Evolutionary conservation across 2,888 invertebrate genomes (phyloP).

Genomic region (Andrena flavipes): DNA sequence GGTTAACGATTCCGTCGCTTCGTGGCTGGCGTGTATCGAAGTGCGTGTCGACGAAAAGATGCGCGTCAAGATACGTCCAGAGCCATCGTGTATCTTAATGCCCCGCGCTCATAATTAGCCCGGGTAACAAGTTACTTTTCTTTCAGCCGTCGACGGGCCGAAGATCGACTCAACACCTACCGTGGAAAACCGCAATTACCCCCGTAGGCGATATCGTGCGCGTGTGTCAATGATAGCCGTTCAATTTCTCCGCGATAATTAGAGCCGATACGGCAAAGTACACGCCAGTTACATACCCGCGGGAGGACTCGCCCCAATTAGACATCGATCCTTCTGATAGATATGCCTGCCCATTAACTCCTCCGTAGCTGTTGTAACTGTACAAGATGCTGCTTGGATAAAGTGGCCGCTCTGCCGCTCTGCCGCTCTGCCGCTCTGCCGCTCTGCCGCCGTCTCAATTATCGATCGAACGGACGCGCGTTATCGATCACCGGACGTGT

Average conservation of each 20-base stretch:
- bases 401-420: slow-evolving; percentile 47
- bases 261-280: slow-evolving; percentile 59
- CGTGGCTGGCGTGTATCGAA: slow-evolving; percentile 31
- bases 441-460: slow-evolving; percentile 70
- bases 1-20: neutral
- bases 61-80: slow-evolving; percentile 49
- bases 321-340: slow-evolving; percentile 67
- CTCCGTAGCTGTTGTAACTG: slow-evolving; percentile 57
- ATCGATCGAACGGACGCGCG: slow-evolving; percentile 53
- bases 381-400: slow-evolving; percentile 57
- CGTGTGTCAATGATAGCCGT: slow-evolving; percentile 63
- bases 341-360: slow-evolving; percentile 64
- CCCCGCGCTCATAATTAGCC: slow-evolving; percentile 42
- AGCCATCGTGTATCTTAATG: slow-evolving; percentile 41
- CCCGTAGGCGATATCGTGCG: neutral
- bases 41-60: slow-evolving; percentile 49
- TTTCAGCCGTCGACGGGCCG: slow-evolving; percentile 7
- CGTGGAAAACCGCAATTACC: slow-evolving; percentile 60
- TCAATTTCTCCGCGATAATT: slow-evolving; percentile 72
- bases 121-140: slow-evolving; percentile 50
- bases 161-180: slow-evolving; percentile 53
- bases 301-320: slow-evolving; percentile 67
- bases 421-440: too few species aligned
- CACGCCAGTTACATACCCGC: slow-evolving; percentile 53
- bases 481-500: slow-evolving; percentile 43